Conservation (phyloP, 2,888 invertebrate genomes). For the Criorhina ranunculi region DNA sequence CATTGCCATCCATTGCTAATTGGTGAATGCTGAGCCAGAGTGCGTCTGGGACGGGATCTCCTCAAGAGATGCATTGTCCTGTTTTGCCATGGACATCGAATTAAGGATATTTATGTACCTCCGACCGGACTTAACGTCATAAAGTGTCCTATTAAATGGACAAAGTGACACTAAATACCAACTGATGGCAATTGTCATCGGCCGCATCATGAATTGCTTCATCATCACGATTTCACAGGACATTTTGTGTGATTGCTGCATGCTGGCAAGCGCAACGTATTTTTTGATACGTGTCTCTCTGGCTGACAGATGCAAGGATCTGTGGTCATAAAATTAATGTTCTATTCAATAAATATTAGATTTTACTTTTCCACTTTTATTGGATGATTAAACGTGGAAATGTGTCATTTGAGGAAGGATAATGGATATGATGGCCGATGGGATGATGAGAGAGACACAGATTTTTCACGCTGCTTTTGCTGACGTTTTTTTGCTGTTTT, state of each 20-base stretch:
- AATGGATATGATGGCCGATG: conserved; percentile 8
- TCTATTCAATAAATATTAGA: conserved; percentile 72
- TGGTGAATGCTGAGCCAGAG: conserved; percentile 52
- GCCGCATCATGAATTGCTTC: conserved; percentile 54
- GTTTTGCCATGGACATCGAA: conserved; percentile 61
- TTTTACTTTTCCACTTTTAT: conserved; percentile 24
- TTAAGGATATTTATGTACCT: conserved; percentile 70
- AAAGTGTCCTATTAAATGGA: conserved; percentile 66
- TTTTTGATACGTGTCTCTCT: conserved; percentile 5
- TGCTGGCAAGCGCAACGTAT: conserved; percentile 62
- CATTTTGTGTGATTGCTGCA: conserved; percentile 46
- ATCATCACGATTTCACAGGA: conserved; percentile 64
- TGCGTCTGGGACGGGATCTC: conserved; percentile 1
- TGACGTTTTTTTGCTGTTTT: conserved; percentile 36
- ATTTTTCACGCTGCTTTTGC: conserved; percentile 60
- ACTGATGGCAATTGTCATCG: conserved; percentile 51
- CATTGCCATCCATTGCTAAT: conserved; percentile 66
- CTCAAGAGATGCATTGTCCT: conserved; percentile 49
- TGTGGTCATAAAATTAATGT: conserved; percentile 72
- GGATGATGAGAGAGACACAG: too few relatives aligned
- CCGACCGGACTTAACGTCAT: conserved; percentile 60
- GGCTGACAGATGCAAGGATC: conserved; percentile 72
- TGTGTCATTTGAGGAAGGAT: conserved; percentile 4
- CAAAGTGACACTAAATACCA: conserved; percentile 69
- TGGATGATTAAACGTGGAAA: conserved; percentile 42